Conservation (phyloP, 1,140 invertebrate genomes). For the Mya arenaria region DNA sequence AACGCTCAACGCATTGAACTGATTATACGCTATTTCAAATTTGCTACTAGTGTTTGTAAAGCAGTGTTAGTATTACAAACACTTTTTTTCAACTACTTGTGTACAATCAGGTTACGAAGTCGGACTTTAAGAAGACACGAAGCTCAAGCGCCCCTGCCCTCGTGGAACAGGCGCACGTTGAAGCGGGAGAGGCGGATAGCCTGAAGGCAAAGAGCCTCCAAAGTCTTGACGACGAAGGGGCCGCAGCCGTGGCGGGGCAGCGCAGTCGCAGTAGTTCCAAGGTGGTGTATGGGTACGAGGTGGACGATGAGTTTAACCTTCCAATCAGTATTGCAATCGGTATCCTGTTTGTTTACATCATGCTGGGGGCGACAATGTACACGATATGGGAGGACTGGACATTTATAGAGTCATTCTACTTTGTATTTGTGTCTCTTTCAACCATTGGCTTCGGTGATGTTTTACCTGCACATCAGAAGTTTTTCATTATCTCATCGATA, state of each 20-base stretch:
- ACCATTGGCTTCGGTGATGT: constrained; percentile 91
- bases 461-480: constrained; percentile 93
- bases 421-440: constrained; percentile 92
- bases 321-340: constrained; percentile 92
- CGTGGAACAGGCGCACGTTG: not conserved
- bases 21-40: too few relatives aligned
- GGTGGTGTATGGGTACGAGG: constrained; percentile 45
- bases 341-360: constrained; percentile 91
- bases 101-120: too few relatives aligned
- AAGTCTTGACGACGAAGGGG: too few relatives aligned
- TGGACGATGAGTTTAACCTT: constrained; percentile 96
- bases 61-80: too few relatives aligned
- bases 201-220: too few relatives aligned
- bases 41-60: too few relatives aligned
- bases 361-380: constrained; percentile 90
- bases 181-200: not conserved
- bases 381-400: constrained; percentile 87
- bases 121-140: not conserved
- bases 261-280: constrained; percentile 23
- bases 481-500: constrained; percentile 93
- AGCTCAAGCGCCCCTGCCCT: too few relatives aligned
- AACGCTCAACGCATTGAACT: too few relatives aligned
- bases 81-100: too few relatives aligned
- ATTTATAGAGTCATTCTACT: constrained; percentile 95
- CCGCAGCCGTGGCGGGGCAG: too few relatives aligned